Percentiles rank a stretch among this genome's conserved stretches.
These are phyloP conservation scores for Drosophila nigritarsus DNA, from an alignment of 2,888 invertebrate genomes.

Conservation along the genomic window DNA sequence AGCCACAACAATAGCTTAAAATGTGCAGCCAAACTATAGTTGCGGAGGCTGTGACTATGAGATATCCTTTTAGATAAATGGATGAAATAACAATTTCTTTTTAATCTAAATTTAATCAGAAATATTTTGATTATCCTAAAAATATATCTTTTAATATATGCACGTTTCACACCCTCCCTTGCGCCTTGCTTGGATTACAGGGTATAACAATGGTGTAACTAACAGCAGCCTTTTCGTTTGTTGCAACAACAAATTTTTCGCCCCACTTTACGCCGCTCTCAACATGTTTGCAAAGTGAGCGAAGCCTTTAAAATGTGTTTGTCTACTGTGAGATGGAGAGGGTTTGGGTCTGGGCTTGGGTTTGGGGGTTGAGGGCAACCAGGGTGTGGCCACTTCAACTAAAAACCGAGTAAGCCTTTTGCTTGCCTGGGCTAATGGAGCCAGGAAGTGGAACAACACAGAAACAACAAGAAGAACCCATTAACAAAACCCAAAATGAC, in stretches of 20 bases:
- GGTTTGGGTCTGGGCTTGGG: neutral
- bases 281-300: slow-evolving; percentile 52
- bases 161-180: neutral
- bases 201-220: slow-evolving; percentile 42
- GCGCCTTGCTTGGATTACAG: neutral
- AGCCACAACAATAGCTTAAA: slow-evolving; percentile 48
- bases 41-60: neutral
- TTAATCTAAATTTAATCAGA: neutral
- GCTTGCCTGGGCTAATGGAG: slow-evolving; percentile 65
- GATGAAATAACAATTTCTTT: neutral
- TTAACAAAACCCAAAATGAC: slow-evolving; percentile 63
- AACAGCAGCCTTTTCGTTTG: slow-evolving; percentile 64
- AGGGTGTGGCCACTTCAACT: slow-evolving; percentile 74
- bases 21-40: slow-evolving; percentile 10
- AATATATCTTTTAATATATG: neutral
- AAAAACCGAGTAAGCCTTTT: slow-evolving; percentile 69
- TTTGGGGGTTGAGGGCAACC: slow-evolving; percentile 11
- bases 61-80: slow-evolving; percentile 21
- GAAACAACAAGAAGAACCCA: slow-evolving; percentile 50
- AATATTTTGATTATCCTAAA: neutral
- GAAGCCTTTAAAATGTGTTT: slow-evolving; percentile 72
- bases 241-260: slow-evolving; percentile 51
- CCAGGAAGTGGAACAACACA: slow-evolving; percentile 57
- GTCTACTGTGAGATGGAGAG: slow-evolving; percentile 26
- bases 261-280: slow-evolving; percentile 28